Conservation (phyloP, 2,888 invertebrate species). For the Synergus itoensis region DNA sequence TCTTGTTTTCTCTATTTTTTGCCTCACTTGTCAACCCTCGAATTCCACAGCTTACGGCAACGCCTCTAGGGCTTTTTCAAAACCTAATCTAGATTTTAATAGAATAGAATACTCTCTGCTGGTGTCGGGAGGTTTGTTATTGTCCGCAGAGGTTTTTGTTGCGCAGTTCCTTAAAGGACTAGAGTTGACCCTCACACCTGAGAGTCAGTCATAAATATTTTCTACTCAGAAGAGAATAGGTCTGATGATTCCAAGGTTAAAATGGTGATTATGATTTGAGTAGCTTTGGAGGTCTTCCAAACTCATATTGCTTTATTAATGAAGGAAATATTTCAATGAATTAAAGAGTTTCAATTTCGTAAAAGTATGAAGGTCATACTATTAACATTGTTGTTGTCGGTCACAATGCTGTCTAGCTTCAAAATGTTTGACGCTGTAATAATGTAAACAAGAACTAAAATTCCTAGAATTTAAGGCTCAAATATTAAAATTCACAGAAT, state of each 20-base stretch:
- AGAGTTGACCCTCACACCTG: neutral
- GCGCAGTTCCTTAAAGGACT: neutral
- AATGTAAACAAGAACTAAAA: neutral
- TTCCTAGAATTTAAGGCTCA: neutral
- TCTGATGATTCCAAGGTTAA: neutral
- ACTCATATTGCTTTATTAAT: neutral
- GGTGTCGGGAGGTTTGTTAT: neutral
- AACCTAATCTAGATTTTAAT: constrained; percentile 25
- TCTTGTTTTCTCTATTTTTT: constrained; percentile 38
- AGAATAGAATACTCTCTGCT: neutral
- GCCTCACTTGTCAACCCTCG: constrained; percentile 15
- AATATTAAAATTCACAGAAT: neutral
- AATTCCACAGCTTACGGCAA: constrained; percentile 1
- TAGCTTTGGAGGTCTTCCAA: neutral
- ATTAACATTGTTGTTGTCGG: too few relatives aligned
- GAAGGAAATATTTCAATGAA: too few relatives aligned
- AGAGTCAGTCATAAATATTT: neutral
- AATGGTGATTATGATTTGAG: neutral
- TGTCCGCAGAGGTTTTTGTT: neutral
- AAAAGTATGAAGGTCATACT: too few relatives aligned
- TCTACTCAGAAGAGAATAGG: neutral
- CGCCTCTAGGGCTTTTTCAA: neutral
- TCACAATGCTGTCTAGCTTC: neutral
- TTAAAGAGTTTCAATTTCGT: too few relatives aligned
- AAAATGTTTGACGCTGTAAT: neutral